Evolutionary conservation across 2,888 invertebrate genomes (phyloP), one percentile per base, ranked within the genome.

Genomic region (Xanthorhoe spadicearia): DNA sequence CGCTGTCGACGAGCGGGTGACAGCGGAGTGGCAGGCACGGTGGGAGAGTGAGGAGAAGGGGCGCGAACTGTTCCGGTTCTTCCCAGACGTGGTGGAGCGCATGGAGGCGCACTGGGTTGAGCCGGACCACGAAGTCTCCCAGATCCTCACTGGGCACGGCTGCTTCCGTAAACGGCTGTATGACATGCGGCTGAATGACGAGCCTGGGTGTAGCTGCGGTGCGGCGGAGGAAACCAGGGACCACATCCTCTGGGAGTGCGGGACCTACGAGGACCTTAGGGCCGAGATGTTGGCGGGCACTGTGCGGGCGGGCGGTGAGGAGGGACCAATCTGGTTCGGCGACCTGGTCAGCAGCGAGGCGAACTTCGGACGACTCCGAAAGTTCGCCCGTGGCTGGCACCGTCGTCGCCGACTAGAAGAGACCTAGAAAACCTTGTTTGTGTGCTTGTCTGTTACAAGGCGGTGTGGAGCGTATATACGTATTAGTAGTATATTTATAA

Each of bases 51-150:
- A 28, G 10, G 43, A 28, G 2, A 53, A 53, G 17, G 52, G 60
- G 1, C 23, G 60, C 23, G 53, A 53, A 0, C 17, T 53, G 52
- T 53, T 4, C 46, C 28, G 52, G 51, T 54, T 54, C 48, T 54
- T 60, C 53, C 60, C 60, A 17, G 60, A 60, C n/a, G 52, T 60
- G 28, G 61, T 54, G 0, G 49, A 8, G 19, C 61, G 61, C 54
- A 19, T 61, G 54, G 17, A 49, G 48, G 61, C 54, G 61, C 35
- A 18, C 61, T 61, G 61, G 61, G 54, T 61, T 2, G 61, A 61
- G 9, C 61, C 54, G 48, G 61, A 61, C 32, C 49, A 61, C 8
- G 32, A 18, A 4, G 32, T 32, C 0, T 61, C 53, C 6, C 53
- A 61, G n/a, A 17, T 53, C 0, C 15, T 60, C 0, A 32, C 48